Evolutionary conservation across 1,140 invertebrate species (phyloP).

Genomic region (Platorchestia sp.): DNA sequence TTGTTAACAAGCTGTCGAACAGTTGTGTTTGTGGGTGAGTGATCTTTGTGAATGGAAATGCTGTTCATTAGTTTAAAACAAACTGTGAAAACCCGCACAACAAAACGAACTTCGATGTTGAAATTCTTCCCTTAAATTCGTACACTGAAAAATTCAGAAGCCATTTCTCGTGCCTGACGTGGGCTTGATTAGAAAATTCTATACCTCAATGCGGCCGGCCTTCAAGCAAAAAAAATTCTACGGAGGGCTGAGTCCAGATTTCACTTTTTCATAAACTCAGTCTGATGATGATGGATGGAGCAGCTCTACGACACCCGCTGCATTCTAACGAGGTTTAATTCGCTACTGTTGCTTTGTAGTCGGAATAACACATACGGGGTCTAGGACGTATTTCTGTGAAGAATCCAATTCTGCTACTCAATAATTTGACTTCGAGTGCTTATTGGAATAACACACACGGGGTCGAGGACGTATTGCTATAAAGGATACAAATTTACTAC

Average conservation of each 20-base stretch:
- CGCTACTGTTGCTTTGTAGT: neutral
- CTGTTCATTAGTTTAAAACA: neutral
- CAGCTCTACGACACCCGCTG: neutral
- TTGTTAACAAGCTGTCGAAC: no score
- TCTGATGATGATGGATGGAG: neutral
- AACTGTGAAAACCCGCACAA: neutral
- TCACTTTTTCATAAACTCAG: neutral
- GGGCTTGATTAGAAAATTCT: neutral
- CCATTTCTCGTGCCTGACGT: neutral
- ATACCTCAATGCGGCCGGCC: neutral
- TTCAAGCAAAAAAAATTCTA: neutral
- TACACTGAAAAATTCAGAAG: neutral
- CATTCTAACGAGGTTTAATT: neutral
- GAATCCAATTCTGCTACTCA: no score
- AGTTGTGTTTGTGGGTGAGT: no score
- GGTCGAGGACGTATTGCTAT: no score
- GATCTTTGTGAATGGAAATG: no score
- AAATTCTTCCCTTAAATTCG: neutral
- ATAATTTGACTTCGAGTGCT: neutral
- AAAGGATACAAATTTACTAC: neutral
- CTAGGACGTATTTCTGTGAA: neutral
- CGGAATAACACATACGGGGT: neutral
- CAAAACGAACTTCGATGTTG: neutral
- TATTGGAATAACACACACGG: no score
- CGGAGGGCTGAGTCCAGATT: neutral